phyloP scores from a whole-genome alignment of 2,888 invertebrate genomes.

The Diarsia mendica region DNA sequence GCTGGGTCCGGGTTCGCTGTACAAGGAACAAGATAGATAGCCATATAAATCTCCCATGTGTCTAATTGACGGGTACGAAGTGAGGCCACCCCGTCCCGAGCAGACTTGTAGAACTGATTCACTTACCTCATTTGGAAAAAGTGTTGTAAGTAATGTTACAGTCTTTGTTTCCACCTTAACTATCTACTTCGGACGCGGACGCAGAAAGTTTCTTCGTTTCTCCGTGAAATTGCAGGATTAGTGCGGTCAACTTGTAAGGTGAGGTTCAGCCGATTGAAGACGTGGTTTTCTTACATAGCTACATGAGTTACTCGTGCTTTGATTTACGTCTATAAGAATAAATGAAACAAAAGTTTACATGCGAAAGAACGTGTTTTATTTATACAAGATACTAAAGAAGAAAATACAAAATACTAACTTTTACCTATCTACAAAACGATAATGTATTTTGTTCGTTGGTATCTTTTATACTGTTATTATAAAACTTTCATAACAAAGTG shows the following conservation, averaged over 20 bases:
- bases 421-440: neutral
- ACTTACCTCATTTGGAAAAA: conserved; percentile 77
- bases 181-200: conserved; percentile 44
- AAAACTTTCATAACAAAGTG: conserved; percentile 8
- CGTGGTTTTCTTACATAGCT: conserved; percentile 38
- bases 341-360: conserved; percentile 1
- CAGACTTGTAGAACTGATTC: conserved; percentile 77
- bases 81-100: conserved; percentile 68
- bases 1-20: conserved; percentile 70
- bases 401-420: conserved; percentile 2
- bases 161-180: conserved; percentile 66
- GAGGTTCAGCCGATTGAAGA: conserved; percentile 40
- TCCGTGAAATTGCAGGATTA: conserved; percentile 57
- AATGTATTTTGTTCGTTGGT: conserved; percentile 8
- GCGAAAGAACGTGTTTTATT: neutral
- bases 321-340: neutral
- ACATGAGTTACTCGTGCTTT: conserved; percentile 16
- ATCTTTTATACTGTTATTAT: neutral
- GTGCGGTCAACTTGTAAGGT: conserved; percentile 51
- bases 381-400: neutral
- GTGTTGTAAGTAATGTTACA: conserved; percentile 68
- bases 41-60: conserved; percentile 86
- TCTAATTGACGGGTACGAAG: conserved; percentile 87
- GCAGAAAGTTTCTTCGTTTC: conserved; percentile 50
- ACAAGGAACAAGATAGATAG: conserved; percentile 85